A percentile compares a stretch with the other conserved stretches of the same genome.
phyloP scores from a whole-genome alignment of 2,113 vertebrate species.

The Myxocyprinus asiaticus region DNA sequence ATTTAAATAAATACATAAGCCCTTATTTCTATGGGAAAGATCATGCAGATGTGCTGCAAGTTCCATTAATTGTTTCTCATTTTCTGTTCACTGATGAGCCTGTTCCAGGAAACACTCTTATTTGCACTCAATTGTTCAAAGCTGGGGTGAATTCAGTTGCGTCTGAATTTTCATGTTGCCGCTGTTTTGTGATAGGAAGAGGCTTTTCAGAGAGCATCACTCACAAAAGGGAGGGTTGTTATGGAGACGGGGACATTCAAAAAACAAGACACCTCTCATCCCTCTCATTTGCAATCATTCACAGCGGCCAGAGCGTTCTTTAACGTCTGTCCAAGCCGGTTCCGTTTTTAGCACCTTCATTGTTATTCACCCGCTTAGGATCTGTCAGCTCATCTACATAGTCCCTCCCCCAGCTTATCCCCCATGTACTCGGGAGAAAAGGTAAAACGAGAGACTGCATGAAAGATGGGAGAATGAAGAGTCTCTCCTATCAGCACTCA shows the following conservation, averaged over 20 bases:
- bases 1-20: too few relatives aligned
- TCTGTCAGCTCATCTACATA: constrained; percentile 55
- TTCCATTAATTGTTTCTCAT: constrained; percentile 24
- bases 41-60: background rate
- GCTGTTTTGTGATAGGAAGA: constrained; percentile 63
- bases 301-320: constrained; percentile 46
- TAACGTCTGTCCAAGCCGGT: constrained; percentile 51
- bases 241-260: constrained; percentile 72
- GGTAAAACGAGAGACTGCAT: constrained; percentile 19
- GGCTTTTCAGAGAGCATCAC: constrained; percentile 68
- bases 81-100: background rate
- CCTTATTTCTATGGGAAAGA: background rate
- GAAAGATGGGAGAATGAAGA: background rate
- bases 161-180: constrained; percentile 72
- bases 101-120: constrained; percentile 2
- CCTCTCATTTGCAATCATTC: constrained; percentile 69
- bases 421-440: background rate
- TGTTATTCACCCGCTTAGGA: constrained; percentile 58
- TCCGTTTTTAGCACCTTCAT: constrained; percentile 57
- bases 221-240: constrained; percentile 75
- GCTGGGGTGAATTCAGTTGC: constrained; percentile 54
- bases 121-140: constrained; percentile 26
- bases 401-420: background rate
- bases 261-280: constrained; percentile 54
- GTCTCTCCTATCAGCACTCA: constrained; percentile 44